These are phyloP conservation scores for Gracilinanus agilis DNA, from an alignment of 2,113 vertebrate species.

Conservation along the genomic window DNA sequence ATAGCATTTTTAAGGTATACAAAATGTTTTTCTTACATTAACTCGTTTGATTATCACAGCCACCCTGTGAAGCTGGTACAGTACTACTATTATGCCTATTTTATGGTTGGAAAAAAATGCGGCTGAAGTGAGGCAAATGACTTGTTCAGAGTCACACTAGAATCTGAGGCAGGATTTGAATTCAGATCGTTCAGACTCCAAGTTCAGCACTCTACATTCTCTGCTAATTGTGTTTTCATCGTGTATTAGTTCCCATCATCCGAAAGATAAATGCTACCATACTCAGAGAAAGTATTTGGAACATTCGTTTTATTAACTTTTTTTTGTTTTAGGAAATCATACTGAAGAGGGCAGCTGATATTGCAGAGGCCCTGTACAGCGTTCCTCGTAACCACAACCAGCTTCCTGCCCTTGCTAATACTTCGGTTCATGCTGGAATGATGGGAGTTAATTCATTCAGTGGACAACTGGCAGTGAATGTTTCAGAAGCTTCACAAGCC, in stretches of 20 bases:
- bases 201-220: neutral
- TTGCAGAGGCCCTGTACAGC: conserved; percentile 98
- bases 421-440: conserved; percentile 94
- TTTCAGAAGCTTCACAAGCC: conserved; percentile 93
- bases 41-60: neutral
- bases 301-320: neutral
- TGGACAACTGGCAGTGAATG: conserved; percentile 97
- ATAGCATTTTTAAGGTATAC: neutral
- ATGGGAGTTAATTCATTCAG: conserved; percentile 99
- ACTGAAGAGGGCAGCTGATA: conserved; percentile 97
- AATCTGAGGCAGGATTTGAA: neutral
- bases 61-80: neutral
- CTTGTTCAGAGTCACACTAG: neutral
- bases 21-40: neutral
- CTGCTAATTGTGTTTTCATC: neutral
- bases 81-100: neutral
- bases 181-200: neutral
- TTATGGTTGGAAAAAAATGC: neutral
- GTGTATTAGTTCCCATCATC: neutral
- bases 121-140: neutral
- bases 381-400: conserved; percentile 98
- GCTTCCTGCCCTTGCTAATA: conserved; percentile 92
- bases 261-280: neutral
- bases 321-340: conserved; percentile 92
- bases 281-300: neutral